Evolutionary conservation across 2,797 vertebrate genomes (phyloP).

Genomic region (Sebastes itinus): DNA sequence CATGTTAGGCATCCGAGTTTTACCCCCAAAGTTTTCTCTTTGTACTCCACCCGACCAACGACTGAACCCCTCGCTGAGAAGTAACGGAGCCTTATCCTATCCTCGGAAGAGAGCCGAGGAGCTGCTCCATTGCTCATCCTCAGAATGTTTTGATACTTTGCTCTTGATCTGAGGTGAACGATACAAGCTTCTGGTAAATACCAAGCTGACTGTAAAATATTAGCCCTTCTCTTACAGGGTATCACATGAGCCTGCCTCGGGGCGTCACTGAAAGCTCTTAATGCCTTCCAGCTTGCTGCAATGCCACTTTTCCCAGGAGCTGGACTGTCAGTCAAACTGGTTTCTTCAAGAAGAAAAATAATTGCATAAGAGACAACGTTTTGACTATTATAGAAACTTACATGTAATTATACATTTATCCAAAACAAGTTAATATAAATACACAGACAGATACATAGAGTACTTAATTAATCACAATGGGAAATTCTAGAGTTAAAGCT

Average conservation of each 20-base stretch:
- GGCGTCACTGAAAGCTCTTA: slow-evolving; percentile 73
- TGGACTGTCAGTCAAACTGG: slow-evolving; percentile 69
- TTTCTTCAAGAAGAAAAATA: not conserved
- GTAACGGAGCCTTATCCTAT: slow-evolving; percentile 32
- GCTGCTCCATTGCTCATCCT: slow-evolving; percentile 61
- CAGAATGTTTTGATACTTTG: slow-evolving; percentile 69
- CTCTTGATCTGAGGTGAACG: slow-evolving; percentile 68
- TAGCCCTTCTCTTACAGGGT: slow-evolving; percentile 61
- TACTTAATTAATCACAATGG: not conserved
- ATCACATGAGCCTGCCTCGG: slow-evolving; percentile 66
- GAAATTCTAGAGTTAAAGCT: not conserved
- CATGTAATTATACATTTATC: not conserved
- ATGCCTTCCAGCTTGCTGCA: slow-evolving; percentile 60
- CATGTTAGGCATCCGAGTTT: slow-evolving; percentile 7
- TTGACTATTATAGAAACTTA: not conserved
- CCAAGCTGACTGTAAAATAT: slow-evolving; percentile 71
- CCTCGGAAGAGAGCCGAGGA: slow-evolving; percentile 44
- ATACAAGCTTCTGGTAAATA: slow-evolving; percentile 73
- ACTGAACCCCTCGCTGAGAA: slow-evolving; percentile 36
- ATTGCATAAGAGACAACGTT: not conserved
- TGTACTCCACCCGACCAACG: slow-evolving; percentile 27
- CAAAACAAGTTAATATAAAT: not conserved
- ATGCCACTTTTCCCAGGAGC: slow-evolving; percentile 71
- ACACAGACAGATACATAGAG: not conserved
- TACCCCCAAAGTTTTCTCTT: not conserved